Percentiles rank a stretch among this genome's conserved stretches.
phyloP scores from a whole-genome alignment of 1,140 invertebrate species.

The Teleogryllus occipitalis region DNA sequence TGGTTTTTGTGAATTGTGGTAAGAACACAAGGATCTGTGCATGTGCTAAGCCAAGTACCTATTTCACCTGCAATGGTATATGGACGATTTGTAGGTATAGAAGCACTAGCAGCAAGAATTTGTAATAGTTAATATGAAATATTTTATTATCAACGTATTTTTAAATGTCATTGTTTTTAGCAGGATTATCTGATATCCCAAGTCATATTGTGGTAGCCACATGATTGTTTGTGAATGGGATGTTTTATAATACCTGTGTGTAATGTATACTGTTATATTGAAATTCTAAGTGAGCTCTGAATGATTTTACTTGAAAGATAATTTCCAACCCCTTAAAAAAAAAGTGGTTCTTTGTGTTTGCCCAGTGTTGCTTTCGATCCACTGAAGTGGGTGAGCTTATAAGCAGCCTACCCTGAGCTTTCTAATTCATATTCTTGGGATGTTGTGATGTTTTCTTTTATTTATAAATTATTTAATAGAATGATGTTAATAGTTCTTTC shows the following conservation, averaged over 20 bases:
- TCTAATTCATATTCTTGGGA: not conserved
- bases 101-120: not conserved
- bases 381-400: not conserved
- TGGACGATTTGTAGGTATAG: not conserved
- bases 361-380: not conserved
- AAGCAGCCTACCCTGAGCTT: not conserved
- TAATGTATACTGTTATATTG: not conserved
- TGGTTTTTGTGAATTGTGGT: not conserved
- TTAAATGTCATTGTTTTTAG: not conserved
- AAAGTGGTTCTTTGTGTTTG: not conserved
- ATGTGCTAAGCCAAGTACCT: not conserved
- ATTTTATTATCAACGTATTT: not conserved
- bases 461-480: not conserved
- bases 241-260: not conserved
- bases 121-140: not conserved
- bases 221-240: not conserved
- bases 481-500: not conserved
- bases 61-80: not conserved
- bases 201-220: not conserved
- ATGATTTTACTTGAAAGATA: not conserved
- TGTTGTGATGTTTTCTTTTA: conserved; percentile 1
- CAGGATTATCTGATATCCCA: conserved; percentile 1
- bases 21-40: not conserved
- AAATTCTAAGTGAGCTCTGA: not conserved
- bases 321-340: not conserved